Base-by-base conservation (phyloP, 2,797 vertebrate species). In the Eulemur mongoz region DNA sequence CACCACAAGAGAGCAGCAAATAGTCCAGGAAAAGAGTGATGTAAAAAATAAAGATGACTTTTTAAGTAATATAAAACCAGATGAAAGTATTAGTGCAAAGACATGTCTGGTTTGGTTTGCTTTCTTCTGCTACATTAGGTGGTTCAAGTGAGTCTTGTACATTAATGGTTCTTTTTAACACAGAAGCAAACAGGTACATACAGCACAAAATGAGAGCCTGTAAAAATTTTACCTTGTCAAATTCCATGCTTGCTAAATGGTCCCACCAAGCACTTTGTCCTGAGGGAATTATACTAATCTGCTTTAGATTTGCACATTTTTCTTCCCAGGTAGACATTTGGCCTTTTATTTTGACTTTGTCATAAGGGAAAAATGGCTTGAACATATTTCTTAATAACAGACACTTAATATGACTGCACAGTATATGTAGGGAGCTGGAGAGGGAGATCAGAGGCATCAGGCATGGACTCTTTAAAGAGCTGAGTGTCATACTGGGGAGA, bases 111-210 rank as follows among this genome's bases (percentile, higher is more conserved):
- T 43, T 93, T 78, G 13, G 5, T 63, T 93, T 93, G 15, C 5
- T 81, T 95, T 92, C 38, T 72, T 89, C 32, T 84, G 38, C 40
- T 92, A 59, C 75, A 57, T 79, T 78, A 82, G 40, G 18, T 95
- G 9, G 50, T 88, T 88, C 45, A 25, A 35, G 27, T 12, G 17
- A 1, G 6, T 61, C 27, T 73, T 50, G 20, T 48, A 27, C 7
- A 50, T 50, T 57, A 67, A 32, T 7, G 15, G n/a, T 80, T 73
- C 82, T 80, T 93, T 80, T 69, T 63, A 52, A 88, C 45, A 8
- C 1, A 82, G 43, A 95, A 79, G 18, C 48, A 82, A 79, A 52
- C 9, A 48, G 50, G 5, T 43, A 6, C 0, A 1, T 20, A 57
- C 0, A 70, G 15, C 23, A 35, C 48, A 87, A 61, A 92, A n/a